Base-by-base conservation (phyloP, 2,113 vertebrate species). In the Panthera leo region DNA sequence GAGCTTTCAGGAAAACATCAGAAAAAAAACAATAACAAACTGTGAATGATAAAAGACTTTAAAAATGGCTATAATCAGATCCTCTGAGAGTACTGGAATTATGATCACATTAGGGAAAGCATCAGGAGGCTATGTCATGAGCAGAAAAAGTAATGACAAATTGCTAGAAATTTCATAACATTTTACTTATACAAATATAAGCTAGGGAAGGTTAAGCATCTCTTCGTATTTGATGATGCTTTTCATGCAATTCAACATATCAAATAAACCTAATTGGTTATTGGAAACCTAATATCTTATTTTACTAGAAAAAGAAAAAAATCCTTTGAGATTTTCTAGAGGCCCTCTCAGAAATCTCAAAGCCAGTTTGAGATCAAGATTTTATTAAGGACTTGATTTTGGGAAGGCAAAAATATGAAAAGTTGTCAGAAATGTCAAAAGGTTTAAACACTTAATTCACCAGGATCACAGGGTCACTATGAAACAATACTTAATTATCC, bases 381-480 rank as follows among this genome's bases (percentile, higher is more conserved):
- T 94, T 96, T 34, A 85, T 79, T 96, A 90, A 89, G 79, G 65
- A 71, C 85, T 84, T 92, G 36, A 90, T 87, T 95, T 95, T 70
- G 39, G 34, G 65, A 68, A 84, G 34, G 48, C 27, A 58, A 68
- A 68, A 92, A 88, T 75, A 86, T 55, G 15, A 76, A 78, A 75
- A 76, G 51, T 31, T 61, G 7, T 83, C 18, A 58, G 70, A 78
- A 70, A 61, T 53, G 11, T 45, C 45, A 45, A 88, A 83, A 53
- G 45, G 11, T 75, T 55, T 80, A 51, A 51, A 45, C 21, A 75
- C 55, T 53, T 73, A 29, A 67, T 82, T 82, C 75, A 55, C 16
- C 65, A 67, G 48, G 9, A 55, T 73, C 21, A 80, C 25, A 53
- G 5, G 7, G 70, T 75, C 68, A 55, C 67, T 76, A 61, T n/a